These are phyloP conservation scores for Crypturellus undulatus DNA, from an alignment of 2,113 vertebrate genomes.

Conservation along the genomic window DNA sequence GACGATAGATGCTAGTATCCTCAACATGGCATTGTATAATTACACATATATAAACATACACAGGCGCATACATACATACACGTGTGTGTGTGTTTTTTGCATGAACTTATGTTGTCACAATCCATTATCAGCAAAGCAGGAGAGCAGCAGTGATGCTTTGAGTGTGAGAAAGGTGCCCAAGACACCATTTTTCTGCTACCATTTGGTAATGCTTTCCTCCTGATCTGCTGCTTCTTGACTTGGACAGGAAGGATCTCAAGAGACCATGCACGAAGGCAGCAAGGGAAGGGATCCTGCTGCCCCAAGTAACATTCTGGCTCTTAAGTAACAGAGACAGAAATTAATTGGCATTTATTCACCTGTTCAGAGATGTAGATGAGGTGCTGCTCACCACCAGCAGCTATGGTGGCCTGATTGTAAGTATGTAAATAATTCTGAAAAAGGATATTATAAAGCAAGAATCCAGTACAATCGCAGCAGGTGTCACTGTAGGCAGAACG, in stretches of 20 bases:
- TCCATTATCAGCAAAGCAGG: background rate
- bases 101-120: background rate
- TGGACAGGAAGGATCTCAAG: background rate
- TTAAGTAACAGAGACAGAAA: constrained; percentile 12
- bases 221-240: background rate
- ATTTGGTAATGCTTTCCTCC: background rate
- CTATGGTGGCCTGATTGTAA: constrained; percentile 49
- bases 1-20: constrained; percentile 19
- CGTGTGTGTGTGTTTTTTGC: background rate
- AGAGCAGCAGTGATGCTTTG: background rate
- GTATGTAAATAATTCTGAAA: constrained; percentile 69
- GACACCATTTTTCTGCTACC: background rate
- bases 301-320: background rate
- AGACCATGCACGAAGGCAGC: background rate
- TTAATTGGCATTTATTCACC: constrained; percentile 55
- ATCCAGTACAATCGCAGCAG: constrained; percentile 65
- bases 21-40: constrained; percentile 4
- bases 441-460: constrained; percentile 52
- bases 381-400: constrained; percentile 56
- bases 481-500: constrained; percentile 61
- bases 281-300: background rate
- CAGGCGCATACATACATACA: background rate
- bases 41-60: background rate
- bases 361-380: constrained; percentile 39
- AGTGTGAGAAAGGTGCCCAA: background rate